Evolutionary conservation across 2,113 vertebrate genomes (phyloP).

Genomic region (Poicephalus meyeri): DNA sequence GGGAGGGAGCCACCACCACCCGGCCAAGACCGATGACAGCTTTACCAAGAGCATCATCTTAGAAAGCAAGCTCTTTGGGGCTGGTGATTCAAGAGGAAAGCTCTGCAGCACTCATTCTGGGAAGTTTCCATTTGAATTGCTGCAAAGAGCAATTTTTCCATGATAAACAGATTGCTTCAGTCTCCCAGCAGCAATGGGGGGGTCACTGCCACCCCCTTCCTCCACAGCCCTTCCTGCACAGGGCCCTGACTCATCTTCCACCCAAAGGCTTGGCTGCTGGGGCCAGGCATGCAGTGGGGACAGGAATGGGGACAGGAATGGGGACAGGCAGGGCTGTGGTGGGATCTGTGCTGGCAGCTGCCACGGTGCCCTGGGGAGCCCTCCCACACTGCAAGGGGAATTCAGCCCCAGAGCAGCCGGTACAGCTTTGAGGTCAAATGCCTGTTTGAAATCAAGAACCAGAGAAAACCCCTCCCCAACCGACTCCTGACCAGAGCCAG

Average conservation of each 20-base stretch:
- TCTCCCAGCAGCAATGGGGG: conserved; percentile 28
- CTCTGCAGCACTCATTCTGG: conserved; percentile 58
- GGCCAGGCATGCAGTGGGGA: not conserved
- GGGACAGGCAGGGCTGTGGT: accelerated
- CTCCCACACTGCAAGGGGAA: not conserved
- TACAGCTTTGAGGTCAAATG: not conserved
- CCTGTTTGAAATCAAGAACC: not conserved
- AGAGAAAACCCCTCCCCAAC: not conserved
- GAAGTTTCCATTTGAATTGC: conserved; percentile 67
- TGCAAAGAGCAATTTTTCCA: conserved; percentile 63
- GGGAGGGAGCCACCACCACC: accelerated
- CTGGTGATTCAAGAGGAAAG: conserved; percentile 58
- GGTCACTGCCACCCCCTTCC: not conserved
- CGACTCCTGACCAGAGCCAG: not conserved
- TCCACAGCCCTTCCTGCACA: not conserved
- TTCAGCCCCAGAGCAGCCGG: not conserved
- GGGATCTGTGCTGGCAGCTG: accelerated
- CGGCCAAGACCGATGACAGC: not conserved
- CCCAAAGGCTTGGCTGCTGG: not conserved
- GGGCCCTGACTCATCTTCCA: conserved; percentile 50
- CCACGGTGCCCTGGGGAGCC: not conserved
- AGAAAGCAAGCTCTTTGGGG: not conserved
- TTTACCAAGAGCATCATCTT: not conserved
- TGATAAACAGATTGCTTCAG: conserved; percentile 62
- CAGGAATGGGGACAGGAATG: not conserved